phyloP scores from a whole-genome alignment of 2,113 vertebrate species.

The Pyrgilauda ruficollis region DNA sequence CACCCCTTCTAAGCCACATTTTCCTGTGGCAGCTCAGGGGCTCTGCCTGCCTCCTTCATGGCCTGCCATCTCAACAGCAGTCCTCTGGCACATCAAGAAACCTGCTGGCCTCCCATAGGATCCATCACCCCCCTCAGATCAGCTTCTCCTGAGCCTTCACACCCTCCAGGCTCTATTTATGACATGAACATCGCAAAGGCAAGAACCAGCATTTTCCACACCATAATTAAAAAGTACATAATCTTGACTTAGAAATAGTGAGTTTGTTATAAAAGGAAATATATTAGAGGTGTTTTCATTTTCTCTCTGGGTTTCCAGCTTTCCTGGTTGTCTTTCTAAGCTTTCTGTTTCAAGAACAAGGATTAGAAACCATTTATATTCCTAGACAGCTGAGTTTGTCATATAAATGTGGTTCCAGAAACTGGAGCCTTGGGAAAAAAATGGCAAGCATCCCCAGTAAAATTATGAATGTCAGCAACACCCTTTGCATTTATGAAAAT shows the following conservation, averaged over 20 bases:
- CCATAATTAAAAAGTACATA: not conserved
- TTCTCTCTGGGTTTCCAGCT: not conserved
- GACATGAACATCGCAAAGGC: not conserved
- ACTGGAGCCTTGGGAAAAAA: not conserved
- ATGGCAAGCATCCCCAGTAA: not conserved
- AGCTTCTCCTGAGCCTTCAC: not conserved
- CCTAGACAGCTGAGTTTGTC: not conserved
- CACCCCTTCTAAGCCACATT: not conserved
- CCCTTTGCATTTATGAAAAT: not conserved
- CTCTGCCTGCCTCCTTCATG: not conserved
- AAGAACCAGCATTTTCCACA: not conserved
- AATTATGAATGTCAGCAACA: not conserved
- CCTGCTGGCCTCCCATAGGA: not conserved
- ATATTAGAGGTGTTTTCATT: not conserved
- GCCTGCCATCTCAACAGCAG: not conserved
- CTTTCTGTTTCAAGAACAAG: not conserved
- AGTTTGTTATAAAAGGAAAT: not conserved
- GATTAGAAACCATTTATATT: not conserved
- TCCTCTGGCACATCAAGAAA: rapidly evolving
- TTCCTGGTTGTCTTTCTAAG: not conserved
- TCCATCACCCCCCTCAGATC: not conserved
- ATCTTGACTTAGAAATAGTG: not conserved
- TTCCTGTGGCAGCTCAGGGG: not conserved
- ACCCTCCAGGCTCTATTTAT: rapidly evolving
- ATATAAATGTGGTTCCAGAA: not conserved